Base-by-base conservation (phyloP, 2,113 vertebrate species). In the Seriola rivoliana region DNA sequence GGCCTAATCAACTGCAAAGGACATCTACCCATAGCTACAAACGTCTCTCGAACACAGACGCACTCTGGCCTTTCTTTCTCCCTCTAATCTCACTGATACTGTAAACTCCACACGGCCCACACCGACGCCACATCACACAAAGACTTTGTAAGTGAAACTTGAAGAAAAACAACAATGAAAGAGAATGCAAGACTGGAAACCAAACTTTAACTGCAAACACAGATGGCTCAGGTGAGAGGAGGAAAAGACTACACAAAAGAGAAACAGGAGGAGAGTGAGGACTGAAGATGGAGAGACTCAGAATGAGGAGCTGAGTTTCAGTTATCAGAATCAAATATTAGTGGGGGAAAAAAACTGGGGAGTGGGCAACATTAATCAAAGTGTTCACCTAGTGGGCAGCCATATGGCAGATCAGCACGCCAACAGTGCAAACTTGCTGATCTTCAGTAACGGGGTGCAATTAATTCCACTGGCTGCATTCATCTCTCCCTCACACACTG, bases 311-410 rank as follows among this genome's bases (percentile, higher is more conserved):
- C 83, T 54, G 79, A 87, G 77, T 85, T 90, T 90, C 81, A 82
- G 85, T 89, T 88, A 93, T 98, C 95, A 96, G 96, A 95, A 97
- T 97, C 96, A 97, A 96, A 97, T 98, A 97, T 97, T 97, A 97
- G 96, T 93, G 84, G 58, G 87, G 86, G 50, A 91, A 96, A 97
- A 92, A 97, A 96, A 96, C 95, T 90, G 94, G 84, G 87, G 94
- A 94, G 96, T 96, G 97, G 93, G 96, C 97, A 97, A 97, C 98
- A 99, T 99, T 99, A 99, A 99, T 99, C 98, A 99, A 98, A 98
- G 97, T 97, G 98, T 99, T 99, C 97, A 98, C 98, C 98, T 98
- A 99, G 97, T 99, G 98, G 97, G 97, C 97, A 98, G 95, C 98
- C 98, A 99, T 99, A 99, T 99, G 98, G 98, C 95, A 96, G 94